A percentile compares a stretch with the other conserved stretches of the same genome.
Conservation (phyloP, 2,888 invertebrate species). For the Deroplatys truncata region DNA sequence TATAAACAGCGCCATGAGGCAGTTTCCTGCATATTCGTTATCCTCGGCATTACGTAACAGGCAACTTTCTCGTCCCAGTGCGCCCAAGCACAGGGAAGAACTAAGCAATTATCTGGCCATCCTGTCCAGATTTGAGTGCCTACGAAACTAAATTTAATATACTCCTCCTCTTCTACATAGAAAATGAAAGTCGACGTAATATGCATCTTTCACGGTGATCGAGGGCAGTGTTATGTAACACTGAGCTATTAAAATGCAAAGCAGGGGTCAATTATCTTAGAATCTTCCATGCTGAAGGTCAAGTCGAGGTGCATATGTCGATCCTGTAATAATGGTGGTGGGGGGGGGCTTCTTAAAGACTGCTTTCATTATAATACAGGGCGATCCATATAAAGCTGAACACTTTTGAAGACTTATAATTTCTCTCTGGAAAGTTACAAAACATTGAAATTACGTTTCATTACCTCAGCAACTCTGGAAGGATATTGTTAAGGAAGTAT, state of each 20-base stretch:
- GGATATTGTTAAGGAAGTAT: too few relatives aligned
- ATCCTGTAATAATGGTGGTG: too few relatives aligned
- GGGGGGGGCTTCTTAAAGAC: too few relatives aligned
- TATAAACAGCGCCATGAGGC: background rate
- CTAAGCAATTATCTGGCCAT: background rate
- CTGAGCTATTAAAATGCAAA: background rate
- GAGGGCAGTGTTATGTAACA: background rate
- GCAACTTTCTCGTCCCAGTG: background rate
- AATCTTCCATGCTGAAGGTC: background rate
- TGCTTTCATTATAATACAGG: too few relatives aligned
- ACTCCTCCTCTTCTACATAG: background rate
- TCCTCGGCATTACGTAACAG: background rate
- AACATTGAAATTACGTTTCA: too few relatives aligned
- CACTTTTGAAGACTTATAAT: too few relatives aligned
- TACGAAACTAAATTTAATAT: background rate
- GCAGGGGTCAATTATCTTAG: background rate
- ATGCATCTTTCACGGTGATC: background rate
- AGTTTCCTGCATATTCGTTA: too few relatives aligned
- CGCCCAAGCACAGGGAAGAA: background rate
- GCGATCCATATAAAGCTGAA: too few relatives aligned
- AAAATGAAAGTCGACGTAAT: background rate
- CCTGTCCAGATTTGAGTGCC: background rate
- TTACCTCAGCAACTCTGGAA: too few relatives aligned
- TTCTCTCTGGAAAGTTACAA: too few relatives aligned
- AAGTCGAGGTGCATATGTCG: background rate